phyloP scores from a whole-genome alignment of 2,797 vertebrate genomes.

The Fundulus diaphanus region DNA sequence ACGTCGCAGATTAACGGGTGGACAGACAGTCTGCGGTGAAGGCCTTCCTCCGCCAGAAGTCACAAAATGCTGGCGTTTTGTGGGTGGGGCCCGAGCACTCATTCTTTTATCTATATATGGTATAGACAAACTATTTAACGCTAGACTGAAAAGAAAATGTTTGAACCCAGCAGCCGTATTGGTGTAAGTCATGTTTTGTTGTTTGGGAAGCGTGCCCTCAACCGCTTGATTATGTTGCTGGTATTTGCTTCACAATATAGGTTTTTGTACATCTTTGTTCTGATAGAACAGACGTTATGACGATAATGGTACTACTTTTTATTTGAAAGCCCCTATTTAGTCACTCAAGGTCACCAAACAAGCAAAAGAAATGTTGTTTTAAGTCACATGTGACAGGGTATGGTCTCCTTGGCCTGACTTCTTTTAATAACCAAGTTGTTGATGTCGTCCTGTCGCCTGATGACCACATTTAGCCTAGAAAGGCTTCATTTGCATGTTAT shows the following conservation, averaged over 20 bases:
- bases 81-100: not conserved
- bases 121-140: not conserved
- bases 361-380: too few relatives aligned
- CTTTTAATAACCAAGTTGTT: slow-evolving; percentile 16
- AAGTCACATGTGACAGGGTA: too few relatives aligned
- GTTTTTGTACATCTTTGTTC: not conserved
- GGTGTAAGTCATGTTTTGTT: not conserved
- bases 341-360: too few relatives aligned
- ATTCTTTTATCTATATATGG: not conserved
- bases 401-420: not conserved
- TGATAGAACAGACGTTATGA: not conserved
- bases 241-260: not conserved
- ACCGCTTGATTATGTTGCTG: too few relatives aligned
- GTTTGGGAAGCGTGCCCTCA: slow-evolving; percentile 20
- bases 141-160: not conserved
- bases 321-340: too few relatives aligned
- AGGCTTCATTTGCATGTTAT: slow-evolving; percentile 47
- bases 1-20: slow-evolving; percentile 65
- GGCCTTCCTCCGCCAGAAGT: slow-evolving; percentile 11
- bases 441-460: not conserved
- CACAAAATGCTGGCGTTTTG: not conserved
- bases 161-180: not conserved
- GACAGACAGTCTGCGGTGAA: slow-evolving; percentile 40
- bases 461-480: slow-evolving; percentile 3
- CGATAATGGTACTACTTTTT: too few relatives aligned